Base-by-base conservation (phyloP, 2,113 vertebrate genomes). In the Oreochromis aureus region DNA sequence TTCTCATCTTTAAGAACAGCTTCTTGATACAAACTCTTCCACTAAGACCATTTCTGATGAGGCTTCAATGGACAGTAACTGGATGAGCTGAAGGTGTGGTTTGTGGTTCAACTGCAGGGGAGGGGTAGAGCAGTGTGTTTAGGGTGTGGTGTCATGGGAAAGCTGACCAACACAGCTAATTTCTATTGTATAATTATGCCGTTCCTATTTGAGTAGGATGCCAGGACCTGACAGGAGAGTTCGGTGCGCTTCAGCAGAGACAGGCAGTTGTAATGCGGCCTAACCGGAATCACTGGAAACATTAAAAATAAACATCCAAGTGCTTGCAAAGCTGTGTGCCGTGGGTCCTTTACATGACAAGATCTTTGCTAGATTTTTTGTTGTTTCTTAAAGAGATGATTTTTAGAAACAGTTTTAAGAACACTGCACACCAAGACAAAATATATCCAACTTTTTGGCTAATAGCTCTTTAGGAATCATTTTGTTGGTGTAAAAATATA, bases 121-220 rank as follows among this genome's bases (percentile, higher is more conserved):
- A 59, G 24, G 56, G 4, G 56, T 30, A 9, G 3, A 59, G 56
- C 56, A 30, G 13, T 9, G 56, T 59, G 30, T 0, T 59, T 13
- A 59, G 24, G 7, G 0, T 59, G 24, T 59, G 56, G 4, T 9
- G 13, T 59, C 56, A 59, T 0, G 4, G 56, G 24, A 59, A 30
- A 30, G 7, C 56, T 59, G 56, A 30, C 0, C 24, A 59, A 59
- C 56, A 5, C 24, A 59, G 56, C 24, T 59, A 1, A 59, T 30
- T 0, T 59, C 56, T 30, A 30, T 16, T 16, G 24, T 30, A 59
- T 9, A 59, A 9, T 59, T 13, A 59, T 59, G 0, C 24, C 24
- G 5, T 59, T 30, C 13, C 24, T 59, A 59, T 59, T 0, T 16
- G 56, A 59, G 13, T 59, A 59, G 13, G 56, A 9, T 30, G 7